These are phyloP conservation scores for Vollenhovia emeryi DNA, from an alignment of 1,140 invertebrate species.

Conservation along the genomic window DNA sequence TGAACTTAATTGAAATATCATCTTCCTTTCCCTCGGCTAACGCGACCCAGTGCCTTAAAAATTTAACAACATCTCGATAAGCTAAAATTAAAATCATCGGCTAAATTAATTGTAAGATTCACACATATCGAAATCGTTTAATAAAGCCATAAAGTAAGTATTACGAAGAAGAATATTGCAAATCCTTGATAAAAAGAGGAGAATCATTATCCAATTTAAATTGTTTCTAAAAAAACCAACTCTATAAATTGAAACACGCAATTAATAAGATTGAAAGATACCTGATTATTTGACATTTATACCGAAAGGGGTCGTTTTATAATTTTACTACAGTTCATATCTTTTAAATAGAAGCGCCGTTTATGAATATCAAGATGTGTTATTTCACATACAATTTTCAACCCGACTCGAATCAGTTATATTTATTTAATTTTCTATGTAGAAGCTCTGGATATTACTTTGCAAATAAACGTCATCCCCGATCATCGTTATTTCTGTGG, in stretches of 20 bases:
- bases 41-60: background rate
- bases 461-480: background rate
- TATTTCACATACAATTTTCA: background rate
- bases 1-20: conserved; percentile 21
- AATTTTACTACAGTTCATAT: background rate
- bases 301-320: background rate
- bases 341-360: background rate
- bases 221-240: background rate
- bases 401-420: background rate
- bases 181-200: background rate
- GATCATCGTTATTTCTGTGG: background rate
- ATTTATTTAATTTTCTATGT: background rate
- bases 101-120: background rate
- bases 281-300: background rate
- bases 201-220: background rate
- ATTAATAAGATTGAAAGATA: background rate
- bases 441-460: no score
- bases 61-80: background rate
- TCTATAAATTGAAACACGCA: background rate
- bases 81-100: background rate
- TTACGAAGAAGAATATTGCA: background rate
- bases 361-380: background rate
- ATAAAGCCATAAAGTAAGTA: background rate
- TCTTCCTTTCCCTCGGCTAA: background rate
- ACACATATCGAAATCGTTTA: background rate